phyloP scores from a whole-genome alignment of 2,888 invertebrate species.

The Dasypogon diadema region DNA sequence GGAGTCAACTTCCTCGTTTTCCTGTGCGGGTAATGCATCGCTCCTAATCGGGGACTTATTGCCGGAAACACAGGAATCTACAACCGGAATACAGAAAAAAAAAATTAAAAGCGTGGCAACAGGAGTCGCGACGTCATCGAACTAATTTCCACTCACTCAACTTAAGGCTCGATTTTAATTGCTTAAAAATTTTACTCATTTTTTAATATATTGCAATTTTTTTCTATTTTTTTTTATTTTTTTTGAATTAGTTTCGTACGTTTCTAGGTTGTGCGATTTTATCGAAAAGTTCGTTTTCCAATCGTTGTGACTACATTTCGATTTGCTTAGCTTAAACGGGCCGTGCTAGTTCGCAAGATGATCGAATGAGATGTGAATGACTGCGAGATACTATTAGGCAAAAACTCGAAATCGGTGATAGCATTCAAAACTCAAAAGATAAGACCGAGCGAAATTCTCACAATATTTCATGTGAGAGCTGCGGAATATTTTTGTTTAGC shows the following conservation, averaged over 20 bases:
- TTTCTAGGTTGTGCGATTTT: background rate
- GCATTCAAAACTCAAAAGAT: slow-evolving; percentile 26
- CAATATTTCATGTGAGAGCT: slow-evolving; percentile 23
- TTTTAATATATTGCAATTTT: slow-evolving; percentile 18
- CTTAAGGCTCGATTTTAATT: slow-evolving; percentile 57
- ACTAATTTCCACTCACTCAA: slow-evolving; percentile 56
- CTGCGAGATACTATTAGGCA: background rate
- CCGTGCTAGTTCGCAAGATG: slow-evolving; percentile 25
- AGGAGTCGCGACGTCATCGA: background rate
- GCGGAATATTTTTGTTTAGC: slow-evolving; percentile 3
- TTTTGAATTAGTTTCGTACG: slow-evolving; percentile 1
- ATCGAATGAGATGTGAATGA: slow-evolving; percentile 21
- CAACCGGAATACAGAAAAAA: slow-evolving; percentile 32
- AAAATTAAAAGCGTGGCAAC: background rate
- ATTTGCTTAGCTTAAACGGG: background rate
- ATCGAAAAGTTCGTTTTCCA: slow-evolving; percentile 14
- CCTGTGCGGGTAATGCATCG: slow-evolving; percentile 54
- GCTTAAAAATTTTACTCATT: slow-evolving; percentile 55
- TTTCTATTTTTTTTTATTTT: no score
- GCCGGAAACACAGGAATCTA: slow-evolving; percentile 67
- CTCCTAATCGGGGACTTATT: slow-evolving; percentile 62
- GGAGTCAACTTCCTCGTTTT: slow-evolving; percentile 53
- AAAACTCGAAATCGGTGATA: slow-evolving; percentile 18
- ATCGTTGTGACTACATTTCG: slow-evolving; percentile 35
- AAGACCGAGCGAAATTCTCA: slow-evolving; percentile 16